Base-by-base conservation (phyloP, 2,113 vertebrate genomes). In the Phylloscopus trochiloides region DNA sequence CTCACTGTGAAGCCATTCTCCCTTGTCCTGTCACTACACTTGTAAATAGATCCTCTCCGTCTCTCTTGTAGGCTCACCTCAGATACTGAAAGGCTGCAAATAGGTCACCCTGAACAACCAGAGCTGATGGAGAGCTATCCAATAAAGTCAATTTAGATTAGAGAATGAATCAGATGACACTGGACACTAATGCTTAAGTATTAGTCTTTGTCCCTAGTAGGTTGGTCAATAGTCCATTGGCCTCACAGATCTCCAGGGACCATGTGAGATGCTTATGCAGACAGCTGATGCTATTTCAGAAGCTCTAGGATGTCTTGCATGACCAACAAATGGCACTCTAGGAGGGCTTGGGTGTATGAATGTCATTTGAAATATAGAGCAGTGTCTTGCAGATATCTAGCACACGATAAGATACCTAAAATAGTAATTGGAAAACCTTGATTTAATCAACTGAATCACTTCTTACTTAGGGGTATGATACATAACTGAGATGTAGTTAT, bases 381-480 rank as follows among this genome's bases (percentile, higher is more conserved):
- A 45, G 38, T 22, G 6, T 14, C 9, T 78, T 72, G 4, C 6
- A 81, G 19, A 8, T 71, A 50, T 7, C 34, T 32, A 52, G 2
- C 4, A 21, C 16, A 26, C 2, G 51, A 3, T 17, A 50, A 87
- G 14, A 4, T 2, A 16, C 20, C 15, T 58, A 36, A 87, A 68
- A 43, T 12, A 48, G 1, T 7, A 42, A 12, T 15, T 15, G 7
- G 47, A 71, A 67, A 71, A 67, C 3, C 7, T 50, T 3, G 19
- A 36, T 59, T 82, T 82, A 63, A 73, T 38, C 19, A 70, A 22
- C 7, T 20, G 22, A 71, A 58, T 63, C 5, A 4, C 13, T 80
- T 73, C 13, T 34, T 50, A 31, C 2, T 31, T 47, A 42, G 0
- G 0, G 7, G 6, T 8, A 79, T 4, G 4, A 43, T 18, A 42